A percentile compares a stretch with the other conserved stretches of the same genome.
Evolutionary conservation across 2,797 vertebrate species (phyloP).

Genomic region (Clarias laeviceps): DNA sequence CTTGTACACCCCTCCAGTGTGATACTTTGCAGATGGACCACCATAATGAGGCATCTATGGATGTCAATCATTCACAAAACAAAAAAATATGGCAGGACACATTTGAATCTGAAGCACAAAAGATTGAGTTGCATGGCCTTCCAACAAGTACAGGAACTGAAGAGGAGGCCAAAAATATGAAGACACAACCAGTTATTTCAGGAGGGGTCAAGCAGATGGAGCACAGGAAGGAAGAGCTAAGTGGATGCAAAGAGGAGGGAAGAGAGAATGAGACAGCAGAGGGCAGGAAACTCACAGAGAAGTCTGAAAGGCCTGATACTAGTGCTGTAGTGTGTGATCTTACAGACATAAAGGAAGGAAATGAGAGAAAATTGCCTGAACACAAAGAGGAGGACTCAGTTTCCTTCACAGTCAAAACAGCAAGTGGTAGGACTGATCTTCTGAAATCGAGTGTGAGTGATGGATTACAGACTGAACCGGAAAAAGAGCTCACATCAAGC

Average conservation of each 20-base stretch:
- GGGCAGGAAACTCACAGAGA: conserved; percentile 51
- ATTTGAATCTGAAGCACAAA: conserved; percentile 24
- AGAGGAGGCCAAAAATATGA: conserved; percentile 20
- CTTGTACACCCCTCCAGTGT: conserved; percentile 9
- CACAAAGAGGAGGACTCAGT: neutral
- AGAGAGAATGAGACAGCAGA: conserved; percentile 51
- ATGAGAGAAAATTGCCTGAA: conserved; percentile 17
- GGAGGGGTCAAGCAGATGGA: conserved; percentile 16
- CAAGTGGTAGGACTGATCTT: neutral
- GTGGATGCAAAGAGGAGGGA: conserved; percentile 50
- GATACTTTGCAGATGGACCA: conserved; percentile 20
- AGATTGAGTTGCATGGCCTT: neutral
- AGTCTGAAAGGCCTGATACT: conserved; percentile 42
- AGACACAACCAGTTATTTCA: conserved; percentile 28
- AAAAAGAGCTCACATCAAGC: conserved; percentile 25
- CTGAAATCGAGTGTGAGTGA: conserved; percentile 12
- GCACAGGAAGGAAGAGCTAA: conserved; percentile 58
- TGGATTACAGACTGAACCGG: conserved; percentile 20
- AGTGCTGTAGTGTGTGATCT: conserved; percentile 35
- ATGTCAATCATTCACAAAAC: conserved; percentile 32
- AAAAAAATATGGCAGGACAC: conserved; percentile 18
- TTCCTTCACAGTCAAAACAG: neutral
- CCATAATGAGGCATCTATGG: conserved; percentile 29
- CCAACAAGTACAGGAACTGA: conserved; percentile 25
- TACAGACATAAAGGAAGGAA: conserved; percentile 31